These are phyloP conservation scores for Orchestes rusci DNA, from an alignment of 2,888 invertebrate genomes.

Conservation along the genomic window DNA sequence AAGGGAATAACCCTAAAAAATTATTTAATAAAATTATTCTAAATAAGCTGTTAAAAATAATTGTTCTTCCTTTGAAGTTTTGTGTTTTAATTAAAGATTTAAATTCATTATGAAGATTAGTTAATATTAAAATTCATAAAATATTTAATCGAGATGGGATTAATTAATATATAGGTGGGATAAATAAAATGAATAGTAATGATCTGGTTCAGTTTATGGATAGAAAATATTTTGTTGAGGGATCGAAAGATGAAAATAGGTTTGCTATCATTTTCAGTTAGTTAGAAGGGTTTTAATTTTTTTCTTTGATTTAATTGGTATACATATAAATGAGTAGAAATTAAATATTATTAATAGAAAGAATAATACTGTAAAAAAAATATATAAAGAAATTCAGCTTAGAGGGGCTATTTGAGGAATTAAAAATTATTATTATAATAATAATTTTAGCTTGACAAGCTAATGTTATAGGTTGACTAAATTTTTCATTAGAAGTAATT, in stretches of 20 bases:
- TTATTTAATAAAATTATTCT: too few species aligned
- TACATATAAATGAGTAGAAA: too few species aligned
- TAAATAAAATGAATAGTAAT: slow-evolving; percentile 47
- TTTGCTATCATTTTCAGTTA: slow-evolving; percentile 60
- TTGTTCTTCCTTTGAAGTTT: slow-evolving; percentile 42
- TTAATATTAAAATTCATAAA: slow-evolving; percentile 47
- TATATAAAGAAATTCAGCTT: slow-evolving; percentile 46
- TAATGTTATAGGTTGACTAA: slow-evolving; percentile 53
- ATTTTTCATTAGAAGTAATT: slow-evolving; percentile 56
- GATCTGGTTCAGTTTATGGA: slow-evolving; percentile 56
- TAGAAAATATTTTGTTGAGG: slow-evolving; percentile 48
- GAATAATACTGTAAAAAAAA: slow-evolving; percentile 43
- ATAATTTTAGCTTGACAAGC: slow-evolving; percentile 62
- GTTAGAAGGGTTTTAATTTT: slow-evolving; percentile 33
- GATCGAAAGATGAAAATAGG: slow-evolving; percentile 62
- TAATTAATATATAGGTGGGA: slow-evolving; percentile 50
- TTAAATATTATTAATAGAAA: too few species aligned
- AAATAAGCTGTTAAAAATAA: too few species aligned
- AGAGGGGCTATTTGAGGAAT: slow-evolving; percentile 64
- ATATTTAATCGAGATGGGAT: slow-evolving; percentile 48
- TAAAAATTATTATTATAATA: slow-evolving; percentile 51
- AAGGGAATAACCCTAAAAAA: slow-evolving; percentile 62
- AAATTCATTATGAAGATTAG: slow-evolving; percentile 51
- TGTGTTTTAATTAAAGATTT: slow-evolving; percentile 46
- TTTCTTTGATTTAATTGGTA: too few species aligned